These are phyloP conservation scores for Rhagonycha lutea DNA, from an alignment of 2,888 invertebrate genomes.

Conservation along the genomic window DNA sequence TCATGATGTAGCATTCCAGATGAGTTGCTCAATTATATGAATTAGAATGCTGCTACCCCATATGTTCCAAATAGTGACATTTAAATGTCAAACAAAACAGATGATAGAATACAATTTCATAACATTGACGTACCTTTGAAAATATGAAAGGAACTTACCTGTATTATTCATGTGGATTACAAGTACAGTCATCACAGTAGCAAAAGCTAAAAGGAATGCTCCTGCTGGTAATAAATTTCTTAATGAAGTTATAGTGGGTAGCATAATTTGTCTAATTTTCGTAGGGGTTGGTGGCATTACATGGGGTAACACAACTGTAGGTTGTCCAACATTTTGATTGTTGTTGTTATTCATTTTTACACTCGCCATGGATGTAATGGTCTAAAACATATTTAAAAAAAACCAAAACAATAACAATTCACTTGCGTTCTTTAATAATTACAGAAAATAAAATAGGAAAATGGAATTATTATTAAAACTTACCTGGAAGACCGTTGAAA, in stretches of 20 bases:
- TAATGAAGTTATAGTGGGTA: slow-evolving; percentile 33
- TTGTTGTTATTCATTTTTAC: slow-evolving; percentile 24
- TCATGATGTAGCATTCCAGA: too few relatives aligned
- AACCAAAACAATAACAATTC: neutral
- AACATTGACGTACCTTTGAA: neutral
- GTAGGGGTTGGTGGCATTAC: slow-evolving; percentile 40
- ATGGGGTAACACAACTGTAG: slow-evolving; percentile 29
- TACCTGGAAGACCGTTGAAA: slow-evolving; percentile 14
- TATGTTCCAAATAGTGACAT: neutral
- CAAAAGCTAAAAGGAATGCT: slow-evolving; percentile 77
- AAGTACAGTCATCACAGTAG: slow-evolving; percentile 77
- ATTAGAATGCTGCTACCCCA: neutral
- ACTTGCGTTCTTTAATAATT: neutral
- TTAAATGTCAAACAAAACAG: neutral
- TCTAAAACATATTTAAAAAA: neutral
- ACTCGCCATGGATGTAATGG: slow-evolving; percentile 6
- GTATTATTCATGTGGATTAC: slow-evolving; percentile 81
- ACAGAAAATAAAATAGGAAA: neutral
- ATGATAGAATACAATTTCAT: neutral
- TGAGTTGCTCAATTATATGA: neutral
- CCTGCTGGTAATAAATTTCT: slow-evolving; percentile 61
- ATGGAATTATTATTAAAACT: neutral
- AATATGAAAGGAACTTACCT: slow-evolving; percentile 58
- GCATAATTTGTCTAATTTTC: slow-evolving; percentile 36
- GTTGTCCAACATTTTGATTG: slow-evolving; percentile 1